phyloP scores from a whole-genome alignment of 1,140 invertebrate genomes.

The Micrasema longulum region DNA sequence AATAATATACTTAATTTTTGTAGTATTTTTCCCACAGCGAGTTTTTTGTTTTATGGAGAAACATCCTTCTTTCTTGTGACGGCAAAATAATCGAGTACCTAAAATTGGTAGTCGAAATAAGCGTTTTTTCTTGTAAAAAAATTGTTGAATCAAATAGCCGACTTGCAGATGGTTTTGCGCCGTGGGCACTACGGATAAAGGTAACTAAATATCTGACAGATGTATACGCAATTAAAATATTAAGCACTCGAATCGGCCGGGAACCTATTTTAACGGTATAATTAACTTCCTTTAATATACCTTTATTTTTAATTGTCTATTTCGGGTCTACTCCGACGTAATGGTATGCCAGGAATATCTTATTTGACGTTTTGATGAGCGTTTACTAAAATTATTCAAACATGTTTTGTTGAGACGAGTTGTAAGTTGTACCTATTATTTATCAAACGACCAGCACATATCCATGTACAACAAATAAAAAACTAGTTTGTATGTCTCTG shows the following conservation, averaged over 20 bases:
- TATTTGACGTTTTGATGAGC: slow-evolving; percentile 41
- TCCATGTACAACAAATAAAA: no score
- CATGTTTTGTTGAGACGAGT: not conserved
- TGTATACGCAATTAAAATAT: slow-evolving; percentile 44
- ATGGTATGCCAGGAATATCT: slow-evolving; percentile 15
- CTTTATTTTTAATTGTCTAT: slow-evolving; percentile 45
- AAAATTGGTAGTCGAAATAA: no score
- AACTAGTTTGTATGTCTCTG: not conserved
- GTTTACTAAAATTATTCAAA: slow-evolving; percentile 18
- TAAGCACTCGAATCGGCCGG: slow-evolving; percentile 28
- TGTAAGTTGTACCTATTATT: not conserved
- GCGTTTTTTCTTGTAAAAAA: no score
- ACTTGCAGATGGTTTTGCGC: no score
- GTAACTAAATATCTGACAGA: slow-evolving; percentile 32
- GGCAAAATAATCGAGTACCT: no score
- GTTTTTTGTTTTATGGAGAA: no score
- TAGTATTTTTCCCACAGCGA: no score
- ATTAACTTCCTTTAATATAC: slow-evolving; percentile 42
- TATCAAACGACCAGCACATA: no score
- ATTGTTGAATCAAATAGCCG: no score
- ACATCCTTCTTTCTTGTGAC: no score
- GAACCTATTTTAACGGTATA: slow-evolving; percentile 45
- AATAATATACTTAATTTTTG: no score
- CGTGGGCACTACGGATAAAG: no score
- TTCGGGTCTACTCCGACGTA: slow-evolving; percentile 14